Evolutionary conservation across 2,888 invertebrate species (phyloP).

Genomic region (Drosophila falleni): DNA sequence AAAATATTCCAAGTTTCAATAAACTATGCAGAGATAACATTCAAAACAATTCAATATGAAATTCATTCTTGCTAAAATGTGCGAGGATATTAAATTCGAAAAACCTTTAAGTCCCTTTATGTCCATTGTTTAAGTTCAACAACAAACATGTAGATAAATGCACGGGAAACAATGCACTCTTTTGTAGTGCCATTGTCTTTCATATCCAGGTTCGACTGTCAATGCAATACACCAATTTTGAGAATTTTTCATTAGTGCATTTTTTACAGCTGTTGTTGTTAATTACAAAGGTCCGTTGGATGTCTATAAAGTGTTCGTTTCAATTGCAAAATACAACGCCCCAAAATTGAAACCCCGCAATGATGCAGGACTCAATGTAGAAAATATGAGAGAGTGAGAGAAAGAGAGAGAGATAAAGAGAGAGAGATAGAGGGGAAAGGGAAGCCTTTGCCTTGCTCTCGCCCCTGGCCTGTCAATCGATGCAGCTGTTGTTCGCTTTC

Average conservation of each 20-base stretch:
- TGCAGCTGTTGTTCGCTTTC: conserved; percentile 67
- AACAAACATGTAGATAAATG: conserved; percentile 1
- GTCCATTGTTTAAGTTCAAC: conserved; percentile 1
- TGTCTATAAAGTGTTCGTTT: conserved; percentile 56
- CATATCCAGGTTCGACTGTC: conserved; percentile 19
- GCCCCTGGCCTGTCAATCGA: conserved; percentile 53
- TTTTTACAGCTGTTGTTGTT: conserved; percentile 42
- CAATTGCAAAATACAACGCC: conserved; percentile 48
- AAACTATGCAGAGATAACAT: neutral
- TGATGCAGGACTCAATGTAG: neutral
- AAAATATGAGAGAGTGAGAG: too few species aligned
- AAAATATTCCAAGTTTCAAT: neutral
- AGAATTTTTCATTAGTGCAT: conserved; percentile 68
- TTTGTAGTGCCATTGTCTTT: conserved; percentile 1
- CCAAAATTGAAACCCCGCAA: conserved; percentile 32
- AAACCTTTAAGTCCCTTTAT: neutral
- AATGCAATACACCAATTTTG: conserved; percentile 28
- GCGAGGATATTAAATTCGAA: neutral
- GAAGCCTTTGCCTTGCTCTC: neutral
- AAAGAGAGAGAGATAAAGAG: neutral
- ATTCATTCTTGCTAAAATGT: neutral
- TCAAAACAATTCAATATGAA: neutral
- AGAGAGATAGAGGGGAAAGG: neutral
- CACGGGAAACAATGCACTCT: conserved; percentile 1
- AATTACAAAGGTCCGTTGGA: conserved; percentile 49